Percentiles rank a stretch among this genome's conserved stretches.
phyloP scores from a whole-genome alignment of 92 coral and sea anemone genomes.

The Porites lobata region DNA sequence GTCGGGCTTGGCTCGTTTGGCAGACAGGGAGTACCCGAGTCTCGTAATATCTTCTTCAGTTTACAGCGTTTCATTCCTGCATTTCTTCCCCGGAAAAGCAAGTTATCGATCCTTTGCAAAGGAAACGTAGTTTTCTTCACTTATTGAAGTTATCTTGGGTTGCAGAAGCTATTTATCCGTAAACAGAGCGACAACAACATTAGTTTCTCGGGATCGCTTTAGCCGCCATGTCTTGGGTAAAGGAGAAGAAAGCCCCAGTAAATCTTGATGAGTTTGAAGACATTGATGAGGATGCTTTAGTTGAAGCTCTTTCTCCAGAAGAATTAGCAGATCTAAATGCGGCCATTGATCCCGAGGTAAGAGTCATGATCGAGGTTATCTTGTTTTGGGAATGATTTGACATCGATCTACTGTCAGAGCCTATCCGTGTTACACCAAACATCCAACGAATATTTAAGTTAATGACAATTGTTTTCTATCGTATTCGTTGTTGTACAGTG shows the following conservation, averaged over 20 bases:
- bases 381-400: neutral
- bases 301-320: slow-evolving; percentile 88
- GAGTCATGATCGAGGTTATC: slow-evolving; percentile 24
- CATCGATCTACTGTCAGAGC: neutral
- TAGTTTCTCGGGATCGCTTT: slow-evolving; percentile 1
- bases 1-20: slow-evolving; percentile 39
- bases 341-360: slow-evolving; percentile 97
- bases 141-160: neutral
- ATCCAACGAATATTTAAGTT: too few relatives aligned
- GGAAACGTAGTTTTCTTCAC: neutral
- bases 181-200: neutral
- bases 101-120: neutral
- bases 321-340: slow-evolving; percentile 88
- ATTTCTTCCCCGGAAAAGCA: neutral
- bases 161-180: neutral
- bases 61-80: neutral
- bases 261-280: slow-evolving; percentile 82
- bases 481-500: neutral
- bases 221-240: slow-evolving; percentile 86
- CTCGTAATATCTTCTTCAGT: neutral
- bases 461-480: neutral
- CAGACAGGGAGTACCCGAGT: slow-evolving; percentile 21
- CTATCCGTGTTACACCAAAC: neutral
- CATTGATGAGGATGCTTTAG: slow-evolving; percentile 84
- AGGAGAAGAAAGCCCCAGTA: slow-evolving; percentile 69